Evolutionary conservation across 2,888 invertebrate genomes (phyloP).

Genomic region (Drosophila silvestris): DNA sequence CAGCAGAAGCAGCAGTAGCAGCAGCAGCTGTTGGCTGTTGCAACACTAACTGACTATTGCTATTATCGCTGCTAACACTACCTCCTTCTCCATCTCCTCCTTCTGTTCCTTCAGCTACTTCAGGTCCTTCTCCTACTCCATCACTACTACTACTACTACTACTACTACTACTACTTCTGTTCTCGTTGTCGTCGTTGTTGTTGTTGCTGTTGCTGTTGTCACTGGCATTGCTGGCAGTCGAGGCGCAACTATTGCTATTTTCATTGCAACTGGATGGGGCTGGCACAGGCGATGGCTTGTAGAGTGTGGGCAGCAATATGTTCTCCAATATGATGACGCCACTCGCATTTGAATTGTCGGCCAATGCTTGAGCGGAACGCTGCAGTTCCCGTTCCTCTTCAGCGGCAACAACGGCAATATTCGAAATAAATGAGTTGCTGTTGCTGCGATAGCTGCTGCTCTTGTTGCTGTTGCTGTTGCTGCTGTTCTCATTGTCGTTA

Average conservation of each 20-base stretch:
- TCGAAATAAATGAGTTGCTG: constrained; percentile 36
- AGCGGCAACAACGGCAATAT: constrained; percentile 41
- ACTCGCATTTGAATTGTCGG: constrained; percentile 24
- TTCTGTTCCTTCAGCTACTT: too few relatives aligned
- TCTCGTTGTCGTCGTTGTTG: neutral
- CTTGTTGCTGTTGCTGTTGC: neutral
- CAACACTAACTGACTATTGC: neutral
- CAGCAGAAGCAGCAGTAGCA: neutral
- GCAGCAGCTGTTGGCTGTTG: neutral
- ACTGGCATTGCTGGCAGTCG: constrained; percentile 3
- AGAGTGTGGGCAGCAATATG: constrained; percentile 62
- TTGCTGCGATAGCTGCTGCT: neutral
- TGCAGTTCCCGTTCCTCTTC: constrained; percentile 58
- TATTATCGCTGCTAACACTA: neutral
- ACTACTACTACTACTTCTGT: neutral
- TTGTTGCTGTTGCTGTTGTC: neutral
- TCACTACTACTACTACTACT: neutral
- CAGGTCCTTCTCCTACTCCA: neutral
- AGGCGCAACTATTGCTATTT: neutral
- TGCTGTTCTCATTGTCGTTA: neutral
- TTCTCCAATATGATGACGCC: constrained; percentile 61
- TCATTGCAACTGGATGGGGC: constrained; percentile 4
- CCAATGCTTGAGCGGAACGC: constrained; percentile 44
- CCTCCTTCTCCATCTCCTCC: too few relatives aligned
- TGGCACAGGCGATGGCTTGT: constrained; percentile 20